Evolutionary conservation across 2,888 invertebrate genomes (phyloP).

Genomic region (Sminthurides aquaticus): DNA sequence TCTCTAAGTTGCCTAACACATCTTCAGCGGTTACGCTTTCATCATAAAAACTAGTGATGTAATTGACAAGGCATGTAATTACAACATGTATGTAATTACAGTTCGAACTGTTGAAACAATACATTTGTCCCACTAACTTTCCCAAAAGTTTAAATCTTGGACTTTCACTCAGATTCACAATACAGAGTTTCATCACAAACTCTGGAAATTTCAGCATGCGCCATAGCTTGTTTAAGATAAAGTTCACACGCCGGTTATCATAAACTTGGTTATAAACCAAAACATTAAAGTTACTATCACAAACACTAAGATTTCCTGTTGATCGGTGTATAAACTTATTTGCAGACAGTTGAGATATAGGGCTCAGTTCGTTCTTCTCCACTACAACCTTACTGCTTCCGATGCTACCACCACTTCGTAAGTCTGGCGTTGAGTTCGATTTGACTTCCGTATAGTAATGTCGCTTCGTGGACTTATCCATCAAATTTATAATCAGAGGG

Average conservation of each 20-base stretch:
- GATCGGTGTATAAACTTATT: slow-evolving; percentile 16
- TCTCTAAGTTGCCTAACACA: slow-evolving; percentile 16
- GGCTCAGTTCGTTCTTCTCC: neutral
- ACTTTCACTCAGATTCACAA: slow-evolving; percentile 17
- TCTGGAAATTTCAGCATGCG: slow-evolving; percentile 18
- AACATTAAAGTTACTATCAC: slow-evolving; percentile 19
- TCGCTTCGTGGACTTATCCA: slow-evolving; percentile 19
- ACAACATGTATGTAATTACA: slow-evolving; percentile 17
- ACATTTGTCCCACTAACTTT: slow-evolving; percentile 15
- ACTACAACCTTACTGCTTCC: neutral
- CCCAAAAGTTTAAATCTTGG: slow-evolving; percentile 11
- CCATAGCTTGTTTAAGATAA: slow-evolving; percentile 15
- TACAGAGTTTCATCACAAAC: slow-evolving; percentile 13
- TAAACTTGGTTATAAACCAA: slow-evolving; percentile 17
- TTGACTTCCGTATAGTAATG: slow-evolving; percentile 19
- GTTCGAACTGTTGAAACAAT: slow-evolving; percentile 10
- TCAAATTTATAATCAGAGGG: slow-evolving; percentile 17
- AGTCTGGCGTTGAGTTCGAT: slow-evolving; percentile 23
- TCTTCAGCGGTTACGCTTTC: slow-evolving; percentile 8
- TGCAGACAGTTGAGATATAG: neutral
- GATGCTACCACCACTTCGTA: neutral
- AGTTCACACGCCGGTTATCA: slow-evolving; percentile 17
- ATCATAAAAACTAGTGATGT: slow-evolving; percentile 14
- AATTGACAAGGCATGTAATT: slow-evolving; percentile 16
- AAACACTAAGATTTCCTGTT: slow-evolving; percentile 17